Base-by-base conservation (phyloP, 1,140 invertebrate species). In the Berghia stephanieae region DNA sequence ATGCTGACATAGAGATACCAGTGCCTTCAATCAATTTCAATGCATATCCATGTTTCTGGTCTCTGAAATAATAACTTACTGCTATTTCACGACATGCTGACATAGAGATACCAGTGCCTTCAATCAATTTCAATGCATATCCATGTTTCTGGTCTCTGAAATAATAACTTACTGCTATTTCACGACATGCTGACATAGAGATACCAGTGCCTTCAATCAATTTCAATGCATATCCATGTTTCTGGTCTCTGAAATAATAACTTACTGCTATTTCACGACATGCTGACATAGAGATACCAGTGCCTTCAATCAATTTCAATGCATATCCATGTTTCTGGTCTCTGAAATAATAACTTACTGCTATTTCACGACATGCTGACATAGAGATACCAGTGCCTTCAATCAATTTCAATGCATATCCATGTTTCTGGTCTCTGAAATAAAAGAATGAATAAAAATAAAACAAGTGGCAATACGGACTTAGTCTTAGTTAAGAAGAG, bases 21-120 rank as follows among this genome's bases (percentile, higher is more conserved):
- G 97, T 97, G 3, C 98, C 98, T 93, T 99, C 98, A 72, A 99
- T 99, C 91, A 99, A 96, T 90, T 99, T 99, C 43, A 99, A 90
- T 3, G 98, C 98, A 92, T 98, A 99, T 88, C 98, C 96, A 90
- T 83, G 82, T 52, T 68, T 66, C 34, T 49, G 57, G 8, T 76
- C 74, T n/a, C 74, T 76, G 74, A 34, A 68, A 49, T 21, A 27
- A 68, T 36, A 49, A 24, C 31, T 36, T 13, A 68, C 6, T 4
- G 16, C 38, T 21, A 68, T 36, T 6, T 99, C 98, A 87, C 98
- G 92, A 89, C 98, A 99, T 38, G 98, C 98, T 76, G 98, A 99
- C 97, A 99, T 99, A 2, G 98, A 99, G 13, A 99, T 92, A 0
- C 98, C 98, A 78, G 97, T 97, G 3, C 98, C 98, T 93, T 99